Evolutionary conservation across 2,888 invertebrate genomes (phyloP), one percentile per base, ranked within the genome.

Genomic region (Lithodes maja): DNA sequence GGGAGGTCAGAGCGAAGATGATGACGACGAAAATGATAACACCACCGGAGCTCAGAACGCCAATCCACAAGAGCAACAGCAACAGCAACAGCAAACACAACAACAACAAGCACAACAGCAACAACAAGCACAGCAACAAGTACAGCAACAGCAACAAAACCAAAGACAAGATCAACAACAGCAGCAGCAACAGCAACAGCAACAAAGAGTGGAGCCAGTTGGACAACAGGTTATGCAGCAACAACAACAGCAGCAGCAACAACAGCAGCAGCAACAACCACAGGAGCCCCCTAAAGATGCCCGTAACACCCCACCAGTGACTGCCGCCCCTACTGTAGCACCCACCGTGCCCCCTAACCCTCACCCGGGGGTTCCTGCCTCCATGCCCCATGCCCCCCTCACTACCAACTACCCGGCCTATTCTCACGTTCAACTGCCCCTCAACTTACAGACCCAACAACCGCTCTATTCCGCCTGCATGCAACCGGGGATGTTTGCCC

Each of bases 381-480:
- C 91, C 71, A 89, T 89, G 91, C 75, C 89, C 69, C 89, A 89
- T 82, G 89, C 83, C 49, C 89, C 91, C 68, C 86, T 89, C 75
- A 86, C 81, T 81, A 90, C 85, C 52, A 90, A 90, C 71, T 90
- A 90, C 80, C 90, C 88, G n/a, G 85, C 90, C 54, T 91, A 90
- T 78, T 90, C 90, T 50, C 91, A 91, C 50, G 91, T 91, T 7
- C 91, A 91, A 71, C 69, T 91, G 69, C 91, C 91, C 17, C 90
- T 91, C 15, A 91, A 91, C 61, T 55, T 91, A 2, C 91, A 91
- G 77, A 89, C 91, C 5, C 91, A 91, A 68, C 91, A 91, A 68
- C 91, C 91, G 3, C 81, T 90, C 54, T 91, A 91, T 79, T 90
- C 91, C 1, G 91, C 91, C n/a, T 91, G 91, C 83, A 91, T 91